Evolutionary conservation across 2,888 invertebrate species (phyloP).

Genomic region (Dysmachus trigonus): DNA sequence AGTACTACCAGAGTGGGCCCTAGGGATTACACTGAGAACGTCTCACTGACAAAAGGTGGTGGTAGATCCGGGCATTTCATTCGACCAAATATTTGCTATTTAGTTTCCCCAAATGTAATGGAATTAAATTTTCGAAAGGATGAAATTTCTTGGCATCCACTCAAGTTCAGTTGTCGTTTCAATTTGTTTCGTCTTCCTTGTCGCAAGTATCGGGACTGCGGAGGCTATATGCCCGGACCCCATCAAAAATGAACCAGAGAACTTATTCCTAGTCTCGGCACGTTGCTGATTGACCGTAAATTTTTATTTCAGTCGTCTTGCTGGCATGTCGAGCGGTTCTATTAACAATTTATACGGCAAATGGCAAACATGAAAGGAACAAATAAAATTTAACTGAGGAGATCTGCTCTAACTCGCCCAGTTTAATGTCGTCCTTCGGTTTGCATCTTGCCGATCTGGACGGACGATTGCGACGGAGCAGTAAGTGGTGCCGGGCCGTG

Average conservation of each 20-base stretch:
- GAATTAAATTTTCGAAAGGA: slow-evolving; percentile 46
- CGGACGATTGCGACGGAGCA: background rate
- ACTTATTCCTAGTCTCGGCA: slow-evolving; percentile 46
- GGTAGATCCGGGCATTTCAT: background rate
- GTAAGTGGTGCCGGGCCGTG: background rate
- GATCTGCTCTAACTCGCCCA: slow-evolving; percentile 1
- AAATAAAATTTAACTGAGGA: slow-evolving; percentile 42
- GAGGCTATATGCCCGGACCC: background rate
- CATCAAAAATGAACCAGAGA: slow-evolving; percentile 30
- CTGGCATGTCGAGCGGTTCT: slow-evolving; percentile 31
- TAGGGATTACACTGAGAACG: background rate
- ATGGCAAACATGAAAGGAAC: slow-evolving; percentile 43
- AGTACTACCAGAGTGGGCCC: background rate
- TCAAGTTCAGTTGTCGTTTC: slow-evolving; percentile 42
- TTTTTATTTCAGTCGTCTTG: slow-evolving; percentile 44
- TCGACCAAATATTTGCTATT: background rate
- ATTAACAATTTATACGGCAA: slow-evolving; percentile 45
- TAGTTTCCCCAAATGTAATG: slow-evolving; percentile 33
- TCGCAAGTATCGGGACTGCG: background rate
- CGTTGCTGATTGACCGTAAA: slow-evolving; percentile 48
- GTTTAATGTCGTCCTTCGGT: slow-evolving; percentile 19
- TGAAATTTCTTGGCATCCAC: slow-evolving; percentile 44
- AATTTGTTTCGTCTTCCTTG: slow-evolving; percentile 35
- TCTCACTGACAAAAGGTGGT: background rate
- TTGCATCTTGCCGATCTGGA: background rate